phyloP scores from a whole-genome alignment of 2,113 vertebrate genomes.

The Dipodomys spectabilis region DNA sequence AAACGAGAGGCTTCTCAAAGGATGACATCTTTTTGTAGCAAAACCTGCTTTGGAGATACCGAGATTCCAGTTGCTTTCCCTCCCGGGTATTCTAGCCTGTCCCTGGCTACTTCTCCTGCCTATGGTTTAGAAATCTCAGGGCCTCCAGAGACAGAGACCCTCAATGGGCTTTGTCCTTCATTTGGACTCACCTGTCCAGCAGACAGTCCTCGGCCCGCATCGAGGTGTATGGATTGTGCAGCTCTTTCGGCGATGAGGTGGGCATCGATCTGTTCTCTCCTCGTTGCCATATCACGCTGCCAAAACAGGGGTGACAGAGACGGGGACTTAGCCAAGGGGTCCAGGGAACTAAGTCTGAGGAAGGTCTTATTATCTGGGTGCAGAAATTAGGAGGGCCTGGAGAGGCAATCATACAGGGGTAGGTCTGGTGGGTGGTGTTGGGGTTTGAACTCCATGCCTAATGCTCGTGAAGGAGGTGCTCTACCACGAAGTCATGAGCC shows the following conservation, averaged over 20 bases:
- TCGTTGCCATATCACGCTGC: neutral
- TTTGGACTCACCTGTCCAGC: neutral
- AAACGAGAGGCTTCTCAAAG: neutral
- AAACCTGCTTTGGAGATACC: neutral
- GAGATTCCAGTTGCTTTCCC: neutral
- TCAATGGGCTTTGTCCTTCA: neutral
- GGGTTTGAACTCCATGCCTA: too few species aligned
- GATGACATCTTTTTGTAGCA: neutral
- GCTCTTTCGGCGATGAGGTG: accelerated
- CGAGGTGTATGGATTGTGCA: neutral
- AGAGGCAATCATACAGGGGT: too few species aligned
- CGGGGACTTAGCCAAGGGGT: neutral
- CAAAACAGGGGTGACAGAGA: too few species aligned
- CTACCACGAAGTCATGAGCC: too few species aligned
- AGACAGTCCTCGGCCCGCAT: neutral
- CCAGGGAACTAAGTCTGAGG: neutral
- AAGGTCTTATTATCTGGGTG: neutral
- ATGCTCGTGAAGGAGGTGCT: too few species aligned
- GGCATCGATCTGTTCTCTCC: too few species aligned
- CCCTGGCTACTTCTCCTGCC: neutral
- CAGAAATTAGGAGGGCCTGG: neutral
- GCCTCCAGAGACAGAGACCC: neutral
- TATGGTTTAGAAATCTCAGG: neutral
- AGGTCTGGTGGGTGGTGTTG: too few species aligned
- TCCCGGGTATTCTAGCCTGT: neutral